phyloP scores from a whole-genome alignment of 2,888 invertebrate species.

The Dicycla oo region DNA sequence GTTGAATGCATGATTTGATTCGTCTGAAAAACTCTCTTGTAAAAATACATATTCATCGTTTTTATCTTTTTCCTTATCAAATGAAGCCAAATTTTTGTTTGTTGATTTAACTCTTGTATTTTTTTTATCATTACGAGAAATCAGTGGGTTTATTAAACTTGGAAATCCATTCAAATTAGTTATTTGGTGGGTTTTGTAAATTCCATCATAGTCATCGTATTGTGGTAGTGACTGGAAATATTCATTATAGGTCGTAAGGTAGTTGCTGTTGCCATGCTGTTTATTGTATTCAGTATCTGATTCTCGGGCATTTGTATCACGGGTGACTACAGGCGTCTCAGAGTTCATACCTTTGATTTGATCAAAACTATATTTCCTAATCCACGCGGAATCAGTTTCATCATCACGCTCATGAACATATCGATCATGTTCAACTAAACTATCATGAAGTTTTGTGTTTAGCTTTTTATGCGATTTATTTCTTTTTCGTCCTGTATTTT shows the following conservation, averaged over 20 bases:
- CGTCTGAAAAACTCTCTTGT: neutral
- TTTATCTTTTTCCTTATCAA: neutral
- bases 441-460: neutral
- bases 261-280: neutral
- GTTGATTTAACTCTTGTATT: neutral
- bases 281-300: neutral
- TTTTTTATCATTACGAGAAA: constrained; percentile 8
- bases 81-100: neutral
- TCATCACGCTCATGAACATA: neutral
- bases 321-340: neutral
- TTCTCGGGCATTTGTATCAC: neutral
- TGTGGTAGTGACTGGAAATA: constrained; percentile 33
- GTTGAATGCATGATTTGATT: neutral
- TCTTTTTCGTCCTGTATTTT: constrained; percentile 2
- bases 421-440: constrained; percentile 13
- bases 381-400: neutral
- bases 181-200: constrained; percentile 3
- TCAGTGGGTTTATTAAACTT: constrained; percentile 16
- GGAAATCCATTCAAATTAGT: neutral
- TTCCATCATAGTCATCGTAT: constrained; percentile 39
- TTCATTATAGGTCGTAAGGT: constrained; percentile 13
- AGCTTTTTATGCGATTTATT: constrained; percentile 1
- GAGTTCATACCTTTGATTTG: neutral
- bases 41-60: neutral
- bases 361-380: constrained; percentile 29